A percentile compares a stretch with the other conserved stretches of the same genome.
These are phyloP conservation scores for Maconellicoccus hirsutus DNA, from an alignment of 1,140 invertebrate species.

Conservation along the genomic window DNA sequence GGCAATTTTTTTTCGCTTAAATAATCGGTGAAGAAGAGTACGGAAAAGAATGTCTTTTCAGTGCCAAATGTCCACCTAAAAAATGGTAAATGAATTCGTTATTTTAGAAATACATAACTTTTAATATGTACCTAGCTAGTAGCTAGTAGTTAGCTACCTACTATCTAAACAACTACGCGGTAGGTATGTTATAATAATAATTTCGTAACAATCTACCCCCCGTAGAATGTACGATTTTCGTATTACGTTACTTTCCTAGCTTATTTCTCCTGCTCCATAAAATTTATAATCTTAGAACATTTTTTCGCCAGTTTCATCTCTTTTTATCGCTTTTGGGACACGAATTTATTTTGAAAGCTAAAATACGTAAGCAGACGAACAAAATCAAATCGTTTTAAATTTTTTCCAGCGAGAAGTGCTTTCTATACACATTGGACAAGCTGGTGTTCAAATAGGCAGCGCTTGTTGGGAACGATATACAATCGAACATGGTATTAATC, in stretches of 20 bases:
- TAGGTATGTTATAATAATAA: too few relatives aligned
- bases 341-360: too few relatives aligned
- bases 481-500: slow-evolving; percentile 56
- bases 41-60: neutral
- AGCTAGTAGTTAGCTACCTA: too few relatives aligned
- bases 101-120: neutral
- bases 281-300: too few relatives aligned
- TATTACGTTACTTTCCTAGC: too few relatives aligned
- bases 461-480: slow-evolving; percentile 58
- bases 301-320: too few relatives aligned
- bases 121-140: neutral
- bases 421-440: slow-evolving; percentile 58
- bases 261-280: too few relatives aligned
- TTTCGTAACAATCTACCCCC: too few relatives aligned
- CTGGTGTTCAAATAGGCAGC: slow-evolving; percentile 62
- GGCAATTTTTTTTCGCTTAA: neutral
- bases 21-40: neutral
- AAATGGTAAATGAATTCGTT: neutral
- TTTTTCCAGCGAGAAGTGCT: slow-evolving; percentile 41
- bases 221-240: too few relatives aligned
- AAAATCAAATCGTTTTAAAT: neutral
- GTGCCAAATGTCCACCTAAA: neutral
- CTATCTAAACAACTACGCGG: too few relatives aligned
- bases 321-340: too few relatives aligned
- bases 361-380: neutral